phyloP scores from a whole-genome alignment of 2,113 vertebrate species.

The Gobiocypris rarus region DNA sequence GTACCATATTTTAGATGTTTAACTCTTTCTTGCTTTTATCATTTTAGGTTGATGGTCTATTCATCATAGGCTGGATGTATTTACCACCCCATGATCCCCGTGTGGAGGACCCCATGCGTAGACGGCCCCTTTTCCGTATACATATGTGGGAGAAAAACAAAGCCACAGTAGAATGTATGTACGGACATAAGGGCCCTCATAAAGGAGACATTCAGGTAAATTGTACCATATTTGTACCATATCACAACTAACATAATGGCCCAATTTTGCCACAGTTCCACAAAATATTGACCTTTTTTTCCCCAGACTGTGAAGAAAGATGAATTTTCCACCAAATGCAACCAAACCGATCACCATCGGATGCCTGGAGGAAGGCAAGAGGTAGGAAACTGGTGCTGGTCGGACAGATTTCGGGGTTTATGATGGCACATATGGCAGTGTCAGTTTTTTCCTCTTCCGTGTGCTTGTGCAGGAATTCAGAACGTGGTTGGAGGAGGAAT shows the following conservation, averaged over 20 bases:
- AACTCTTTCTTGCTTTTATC: background rate
- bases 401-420: background rate
- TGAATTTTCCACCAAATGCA: slow-evolving; percentile 98
- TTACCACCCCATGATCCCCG: slow-evolving; percentile 95
- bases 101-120: slow-evolving; percentile 94
- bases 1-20: background rate
- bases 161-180: slow-evolving; percentile 96
- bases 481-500: slow-evolving; percentile 96
- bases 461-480: slow-evolving; percentile 87
- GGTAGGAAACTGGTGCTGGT: slow-evolving; percentile 71
- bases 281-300: slow-evolving; percentile 23
- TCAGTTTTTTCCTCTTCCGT: background rate
- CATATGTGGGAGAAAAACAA: slow-evolving; percentile 89
- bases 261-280: background rate
- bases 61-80: slow-evolving; percentile 99
- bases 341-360: slow-evolving; percentile 95
- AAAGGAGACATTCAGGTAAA: slow-evolving; percentile 93
- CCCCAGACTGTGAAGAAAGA: slow-evolving; percentile 91
- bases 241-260: background rate
- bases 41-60: slow-evolving; percentile 90
- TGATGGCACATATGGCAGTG: background rate
- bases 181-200: slow-evolving; percentile 95
- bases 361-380: slow-evolving; percentile 98
- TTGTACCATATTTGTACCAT: background rate
- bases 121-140: slow-evolving; percentile 93